These are phyloP conservation scores for Cyanoliseus patagonus DNA, from an alignment of 2,113 vertebrate species.

Conservation along the genomic window DNA sequence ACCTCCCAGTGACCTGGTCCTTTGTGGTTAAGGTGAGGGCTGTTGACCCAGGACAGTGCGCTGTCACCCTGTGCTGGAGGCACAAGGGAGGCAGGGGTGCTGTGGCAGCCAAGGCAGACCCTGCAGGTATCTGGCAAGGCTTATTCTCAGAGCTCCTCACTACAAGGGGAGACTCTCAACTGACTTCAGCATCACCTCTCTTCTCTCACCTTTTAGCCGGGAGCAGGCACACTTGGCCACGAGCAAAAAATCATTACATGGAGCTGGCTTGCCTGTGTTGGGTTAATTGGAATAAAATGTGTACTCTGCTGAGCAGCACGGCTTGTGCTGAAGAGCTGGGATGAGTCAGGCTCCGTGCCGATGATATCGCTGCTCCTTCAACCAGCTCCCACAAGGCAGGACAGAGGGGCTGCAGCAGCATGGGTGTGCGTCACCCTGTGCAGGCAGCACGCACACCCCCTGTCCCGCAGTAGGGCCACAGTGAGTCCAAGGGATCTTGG, in stretches of 20 bases:
- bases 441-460: accelerated
- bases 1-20: background rate
- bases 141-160: background rate
- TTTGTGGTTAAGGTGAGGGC: background rate
- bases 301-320: slow-evolving; percentile 7
- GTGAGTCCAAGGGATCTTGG: background rate
- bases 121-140: background rate
- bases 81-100: background rate
- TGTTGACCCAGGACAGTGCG: background rate
- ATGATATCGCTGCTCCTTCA: slow-evolving; percentile 31
- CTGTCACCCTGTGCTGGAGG: background rate
- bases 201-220: background rate
- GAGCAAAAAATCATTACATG: background rate
- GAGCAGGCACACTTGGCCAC: background rate
- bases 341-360: slow-evolving; percentile 36
- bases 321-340: slow-evolving; percentile 18
- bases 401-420: background rate
- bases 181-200: background rate
- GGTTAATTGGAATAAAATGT: slow-evolving; percentile 40
- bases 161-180: background rate
- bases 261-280: background rate
- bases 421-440: background rate
- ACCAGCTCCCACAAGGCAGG: background rate
- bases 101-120: background rate
- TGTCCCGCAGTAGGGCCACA: accelerated